A percentile compares a stretch with the other conserved stretches of the same genome.
Evolutionary conservation across 2,113 vertebrate species (phyloP).

Genomic region (Columbina picui): DNA sequence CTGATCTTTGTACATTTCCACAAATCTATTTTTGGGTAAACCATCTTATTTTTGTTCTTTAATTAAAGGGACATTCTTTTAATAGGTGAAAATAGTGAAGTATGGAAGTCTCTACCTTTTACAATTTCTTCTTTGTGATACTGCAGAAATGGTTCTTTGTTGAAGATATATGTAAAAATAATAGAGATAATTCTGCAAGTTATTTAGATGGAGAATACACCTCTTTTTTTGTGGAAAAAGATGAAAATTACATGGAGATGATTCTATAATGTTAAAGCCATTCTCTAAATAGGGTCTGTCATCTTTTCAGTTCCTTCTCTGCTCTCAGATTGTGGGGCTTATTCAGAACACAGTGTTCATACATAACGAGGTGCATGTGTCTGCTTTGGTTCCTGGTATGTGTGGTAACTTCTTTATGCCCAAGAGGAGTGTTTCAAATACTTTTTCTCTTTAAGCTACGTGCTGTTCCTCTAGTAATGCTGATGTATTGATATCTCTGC

Average conservation of each 20-base stretch:
- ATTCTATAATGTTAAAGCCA: background rate
- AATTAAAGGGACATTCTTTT: background rate
- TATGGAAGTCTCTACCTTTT: background rate
- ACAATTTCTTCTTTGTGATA: background rate
- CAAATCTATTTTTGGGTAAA: background rate
- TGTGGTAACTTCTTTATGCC: background rate
- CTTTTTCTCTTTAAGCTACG: background rate
- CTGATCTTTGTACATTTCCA: background rate
- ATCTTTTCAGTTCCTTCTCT: background rate
- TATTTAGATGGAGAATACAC: background rate
- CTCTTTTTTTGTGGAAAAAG: background rate
- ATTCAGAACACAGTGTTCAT: background rate
- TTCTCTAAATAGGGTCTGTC: background rate
- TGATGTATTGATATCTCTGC: background rate
- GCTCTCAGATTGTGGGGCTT: background rate
- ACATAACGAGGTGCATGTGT: background rate
- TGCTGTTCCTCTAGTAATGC: background rate
- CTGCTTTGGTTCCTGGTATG: background rate
- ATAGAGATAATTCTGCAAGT: background rate
- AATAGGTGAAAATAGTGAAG: background rate
- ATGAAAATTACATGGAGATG: background rate
- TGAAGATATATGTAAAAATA: background rate
- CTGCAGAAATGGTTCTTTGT: background rate
- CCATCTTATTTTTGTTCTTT: background rate
- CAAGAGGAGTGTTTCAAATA: background rate